Evolutionary conservation across 1,140 invertebrate species (phyloP).

Genomic region (Tenebrio molitor): DNA sequence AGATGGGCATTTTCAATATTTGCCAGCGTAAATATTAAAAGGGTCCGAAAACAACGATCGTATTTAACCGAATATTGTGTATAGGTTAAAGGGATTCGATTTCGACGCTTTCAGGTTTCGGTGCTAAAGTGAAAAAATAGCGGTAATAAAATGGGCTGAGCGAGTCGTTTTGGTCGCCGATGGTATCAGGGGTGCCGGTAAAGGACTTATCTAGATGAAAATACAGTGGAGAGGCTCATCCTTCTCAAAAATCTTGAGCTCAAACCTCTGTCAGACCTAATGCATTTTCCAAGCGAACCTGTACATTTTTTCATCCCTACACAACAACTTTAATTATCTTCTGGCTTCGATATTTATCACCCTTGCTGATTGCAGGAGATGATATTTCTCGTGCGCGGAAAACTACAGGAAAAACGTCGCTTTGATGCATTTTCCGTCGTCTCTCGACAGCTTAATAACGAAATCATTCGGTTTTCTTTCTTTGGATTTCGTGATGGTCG

Average conservation of each 20-base stretch:
- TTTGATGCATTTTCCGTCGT: not conserved
- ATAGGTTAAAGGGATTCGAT: slow-evolving; percentile 23
- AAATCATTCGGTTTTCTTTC: not conserved
- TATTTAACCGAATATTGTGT: slow-evolving; percentile 10
- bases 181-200: slow-evolving; percentile 12
- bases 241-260: slow-evolving; percentile 14
- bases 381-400: too few relatives aligned
- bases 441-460: not conserved
- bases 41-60: slow-evolving; percentile 1
- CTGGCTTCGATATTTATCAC: too few relatives aligned
- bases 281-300: not conserved
- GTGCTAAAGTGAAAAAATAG: slow-evolving; percentile 30
- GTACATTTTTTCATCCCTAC: too few relatives aligned
- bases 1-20: not conserved
- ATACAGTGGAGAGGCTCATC: slow-evolving; percentile 27
- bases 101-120: slow-evolving; percentile 16
- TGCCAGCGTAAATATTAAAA: not conserved
- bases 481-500: not conserved
- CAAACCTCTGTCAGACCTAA: not conserved
- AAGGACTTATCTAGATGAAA: slow-evolving; percentile 25
- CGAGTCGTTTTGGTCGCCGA: slow-evolving; percentile 26
- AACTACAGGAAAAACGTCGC: not conserved
- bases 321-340: too few relatives aligned
- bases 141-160: slow-evolving; percentile 27
- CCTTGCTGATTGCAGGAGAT: too few relatives aligned